Percentiles rank a stretch among this genome's conserved stretches.
phyloP scores from a whole-genome alignment of 2,113 vertebrate species.

The Grammomys dolichurus region DNA sequence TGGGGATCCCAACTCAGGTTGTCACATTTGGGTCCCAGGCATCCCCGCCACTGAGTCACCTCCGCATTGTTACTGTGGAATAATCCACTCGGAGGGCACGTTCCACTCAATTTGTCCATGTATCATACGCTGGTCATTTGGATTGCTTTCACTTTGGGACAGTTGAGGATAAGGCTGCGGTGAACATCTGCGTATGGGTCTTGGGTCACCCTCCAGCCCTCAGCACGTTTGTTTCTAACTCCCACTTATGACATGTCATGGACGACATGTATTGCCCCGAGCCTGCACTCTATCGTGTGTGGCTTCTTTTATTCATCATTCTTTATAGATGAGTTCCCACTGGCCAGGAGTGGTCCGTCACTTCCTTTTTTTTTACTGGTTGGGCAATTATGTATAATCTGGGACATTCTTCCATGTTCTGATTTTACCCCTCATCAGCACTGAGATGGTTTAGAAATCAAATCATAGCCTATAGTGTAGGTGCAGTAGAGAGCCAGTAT shows the following conservation, averaged over 20 bases:
- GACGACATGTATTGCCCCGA: not conserved
- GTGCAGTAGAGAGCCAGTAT: not conserved
- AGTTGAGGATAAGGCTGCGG: not conserved
- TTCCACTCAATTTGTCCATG: not conserved
- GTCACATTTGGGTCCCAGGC: not conserved
- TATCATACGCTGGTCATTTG: not conserved
- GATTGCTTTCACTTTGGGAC: not conserved
- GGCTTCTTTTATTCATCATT: not conserved
- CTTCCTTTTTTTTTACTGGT: not conserved
- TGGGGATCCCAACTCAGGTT: too few species aligned
- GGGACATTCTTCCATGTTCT: not conserved
- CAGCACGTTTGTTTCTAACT: not conserved
- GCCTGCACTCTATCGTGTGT: not conserved
- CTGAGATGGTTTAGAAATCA: not conserved
- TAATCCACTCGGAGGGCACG: not conserved
- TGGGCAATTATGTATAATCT: accelerated
- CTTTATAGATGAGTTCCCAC: not conserved
- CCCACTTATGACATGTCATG: not conserved
- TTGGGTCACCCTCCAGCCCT: not conserved
- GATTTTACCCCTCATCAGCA: not conserved
- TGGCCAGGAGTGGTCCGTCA: not conserved
- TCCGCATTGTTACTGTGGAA: not conserved
- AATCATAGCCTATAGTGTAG: not conserved
- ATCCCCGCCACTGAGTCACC: not conserved
- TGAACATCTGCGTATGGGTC: too few species aligned